Percentiles rank a stretch among this genome's conserved stretches.
Evolutionary conservation across 1,140 invertebrate species (phyloP).

Genomic region (Drosophila fuyamai): DNA sequence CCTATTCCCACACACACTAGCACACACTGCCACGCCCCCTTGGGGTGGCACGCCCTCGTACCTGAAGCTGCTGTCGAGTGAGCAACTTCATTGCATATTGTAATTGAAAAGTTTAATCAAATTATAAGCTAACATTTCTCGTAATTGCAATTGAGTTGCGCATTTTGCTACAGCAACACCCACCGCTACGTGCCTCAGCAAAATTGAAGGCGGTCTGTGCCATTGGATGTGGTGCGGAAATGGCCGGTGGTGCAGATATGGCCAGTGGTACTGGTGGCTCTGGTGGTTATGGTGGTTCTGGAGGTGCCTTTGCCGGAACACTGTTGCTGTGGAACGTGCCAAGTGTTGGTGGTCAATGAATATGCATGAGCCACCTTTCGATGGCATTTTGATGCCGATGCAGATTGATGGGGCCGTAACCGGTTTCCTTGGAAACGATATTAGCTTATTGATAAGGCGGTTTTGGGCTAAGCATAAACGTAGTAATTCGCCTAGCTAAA

Average conservation of each 20-base stretch:
- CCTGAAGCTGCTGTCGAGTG: conserved; percentile 11
- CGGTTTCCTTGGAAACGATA: neutral
- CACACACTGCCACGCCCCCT: conserved; percentile 11
- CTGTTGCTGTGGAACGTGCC: conserved; percentile 17
- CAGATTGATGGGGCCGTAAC: conserved; percentile 11
- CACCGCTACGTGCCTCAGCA: conserved; percentile 38
- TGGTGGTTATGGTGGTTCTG: neutral
- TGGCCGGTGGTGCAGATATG: too few species aligned
- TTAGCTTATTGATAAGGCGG: conserved; percentile 9
- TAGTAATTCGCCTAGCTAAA: neutral
- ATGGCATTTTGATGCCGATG: conserved; percentile 13
- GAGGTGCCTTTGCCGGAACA: neutral
- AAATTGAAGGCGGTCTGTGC: conserved; percentile 25
- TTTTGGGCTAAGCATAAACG: neutral
- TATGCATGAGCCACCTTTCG: conserved; percentile 55
- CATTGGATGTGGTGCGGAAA: neutral
- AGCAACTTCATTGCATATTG: conserved; percentile 80
- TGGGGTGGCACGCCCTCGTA: conserved; percentile 35
- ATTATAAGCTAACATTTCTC: conserved; percentile 78
- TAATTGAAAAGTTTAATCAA: conserved; percentile 83
- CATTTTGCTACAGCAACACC: conserved; percentile 52
- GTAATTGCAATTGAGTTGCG: conserved; percentile 76
- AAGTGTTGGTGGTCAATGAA: conserved; percentile 69
- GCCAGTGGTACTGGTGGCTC: neutral
- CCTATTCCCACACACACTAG: neutral